Evolutionary conservation across 1,140 invertebrate species (phyloP).

Genomic region (Conus ventricosus): DNA sequence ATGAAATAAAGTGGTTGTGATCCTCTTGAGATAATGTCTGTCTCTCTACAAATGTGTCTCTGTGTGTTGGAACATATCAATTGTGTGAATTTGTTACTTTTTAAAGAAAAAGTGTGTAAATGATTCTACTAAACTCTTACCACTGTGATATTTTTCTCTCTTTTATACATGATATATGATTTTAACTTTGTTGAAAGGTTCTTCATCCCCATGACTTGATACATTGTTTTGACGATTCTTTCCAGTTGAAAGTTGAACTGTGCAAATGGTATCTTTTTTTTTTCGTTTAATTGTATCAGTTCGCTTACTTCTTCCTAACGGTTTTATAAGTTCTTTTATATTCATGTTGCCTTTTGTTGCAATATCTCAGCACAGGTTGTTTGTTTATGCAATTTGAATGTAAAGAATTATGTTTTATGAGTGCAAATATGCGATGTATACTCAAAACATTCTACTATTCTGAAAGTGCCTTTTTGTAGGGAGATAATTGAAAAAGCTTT

Average conservation of each 20-base stretch:
- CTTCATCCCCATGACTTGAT: neutral
- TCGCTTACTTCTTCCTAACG: neutral
- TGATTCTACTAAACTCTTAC: no score
- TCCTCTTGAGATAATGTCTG: no score
- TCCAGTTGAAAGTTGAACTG: neutral
- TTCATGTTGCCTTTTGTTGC: neutral
- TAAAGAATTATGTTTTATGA: neutral
- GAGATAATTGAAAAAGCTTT: neutral
- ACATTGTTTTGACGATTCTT: neutral
- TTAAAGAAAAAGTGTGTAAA: no score
- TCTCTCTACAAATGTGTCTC: no score
- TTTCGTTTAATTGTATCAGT: neutral
- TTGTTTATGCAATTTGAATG: slow-evolving; percentile 1
- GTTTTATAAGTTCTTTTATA: neutral
- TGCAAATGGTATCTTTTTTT: neutral
- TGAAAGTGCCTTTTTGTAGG: neutral
- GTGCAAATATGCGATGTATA: neutral
- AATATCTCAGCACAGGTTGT: neutral
- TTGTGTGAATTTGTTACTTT: no score
- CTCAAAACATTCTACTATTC: neutral
- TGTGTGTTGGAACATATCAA: no score
- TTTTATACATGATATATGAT: neutral
- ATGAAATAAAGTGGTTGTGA: no score
- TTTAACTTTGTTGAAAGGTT: neutral
- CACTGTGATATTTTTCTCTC: neutral